Evolutionary conservation across 2,113 vertebrate species (phyloP), one percentile per base, ranked within the genome.

Genomic region (Gallinago undulata): DNA sequence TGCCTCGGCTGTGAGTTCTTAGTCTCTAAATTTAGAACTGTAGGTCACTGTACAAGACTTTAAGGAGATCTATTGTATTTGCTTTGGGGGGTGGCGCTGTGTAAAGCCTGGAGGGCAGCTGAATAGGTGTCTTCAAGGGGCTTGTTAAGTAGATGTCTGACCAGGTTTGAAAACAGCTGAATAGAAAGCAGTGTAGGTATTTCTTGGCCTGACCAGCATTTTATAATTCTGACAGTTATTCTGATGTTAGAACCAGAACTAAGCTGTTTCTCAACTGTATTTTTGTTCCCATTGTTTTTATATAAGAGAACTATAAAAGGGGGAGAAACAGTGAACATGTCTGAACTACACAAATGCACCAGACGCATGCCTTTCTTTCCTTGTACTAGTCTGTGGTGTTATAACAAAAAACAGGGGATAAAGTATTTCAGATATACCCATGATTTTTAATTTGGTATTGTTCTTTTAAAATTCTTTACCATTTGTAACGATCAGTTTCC

Each of bases 21-120:
- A 95, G 89, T 79, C 79, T 94, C 96, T 95, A 97, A 97, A 97
- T 97, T 97, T 97, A 97, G 97, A 95, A 94, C 86, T 75, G 72
- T 93, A 88, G 93, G 92, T 97, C 96, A 97, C 87, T 96, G 82
- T 87, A 87, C 57, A 84, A 95, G 87, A 91, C 80, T 96, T 96
- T 11, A 73, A 90, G 79, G 84, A 96, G 87, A 95, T 93, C 85
- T 84, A 67, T 97, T 96, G 92, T 96, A 77, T 97, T 96, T 92
- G 56, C 84, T 76, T 81, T 94, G 84, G 53, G 59, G 84, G 51
- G 70, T 90, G 83, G 79, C 75, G 30, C 88, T 82, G 27, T 78
- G 64, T 72, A 80, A 86, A 94, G 51, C 81, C 90, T 41, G 35
- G 87, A 93, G 84, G 76, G 67, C 69, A 90, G 87, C 72, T 97